Evolutionary conservation across 2,888 invertebrate genomes (phyloP).

Genomic region (Ecdyonurus torrentis): DNA sequence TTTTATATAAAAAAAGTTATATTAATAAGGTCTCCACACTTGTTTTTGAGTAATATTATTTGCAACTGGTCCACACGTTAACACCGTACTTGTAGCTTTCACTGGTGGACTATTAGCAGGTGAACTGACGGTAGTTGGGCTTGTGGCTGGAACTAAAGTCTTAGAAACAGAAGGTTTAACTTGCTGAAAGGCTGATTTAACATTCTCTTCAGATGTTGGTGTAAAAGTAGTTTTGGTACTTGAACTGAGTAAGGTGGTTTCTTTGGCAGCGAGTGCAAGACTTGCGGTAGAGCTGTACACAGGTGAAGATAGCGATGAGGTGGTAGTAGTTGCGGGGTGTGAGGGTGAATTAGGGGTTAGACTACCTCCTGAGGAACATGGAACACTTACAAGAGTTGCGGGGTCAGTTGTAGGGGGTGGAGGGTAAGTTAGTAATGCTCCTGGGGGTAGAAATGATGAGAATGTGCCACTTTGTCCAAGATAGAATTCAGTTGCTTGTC

Average conservation of each 20-base stretch:
- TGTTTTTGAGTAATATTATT: constrained; percentile 6
- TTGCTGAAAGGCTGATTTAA: neutral
- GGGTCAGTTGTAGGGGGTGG: neutral
- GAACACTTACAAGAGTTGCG: neutral
- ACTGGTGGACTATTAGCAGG: neutral
- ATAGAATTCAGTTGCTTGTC: constrained; percentile 2
- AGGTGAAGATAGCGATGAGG: neutral
- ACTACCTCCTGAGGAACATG: neutral
- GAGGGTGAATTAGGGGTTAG: neutral
- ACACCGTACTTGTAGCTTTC: neutral
- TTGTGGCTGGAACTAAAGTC: neutral
- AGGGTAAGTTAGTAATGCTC: neutral
- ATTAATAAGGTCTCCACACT: constrained; percentile 8
- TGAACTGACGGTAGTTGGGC: neutral
- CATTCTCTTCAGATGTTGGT: neutral
- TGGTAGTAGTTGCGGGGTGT: neutral
- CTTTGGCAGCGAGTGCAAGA: neutral
- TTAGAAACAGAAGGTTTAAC: neutral
- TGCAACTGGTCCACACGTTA: neutral
- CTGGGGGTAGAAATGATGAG: neutral
- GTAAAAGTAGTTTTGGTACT: neutral
- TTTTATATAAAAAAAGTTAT: no score
- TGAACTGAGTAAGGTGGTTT: neutral
- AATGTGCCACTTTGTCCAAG: constrained; percentile 7
- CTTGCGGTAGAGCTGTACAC: neutral